These are phyloP conservation scores for Tolypeutes matacus DNA, from an alignment of 2,797 vertebrate genomes.

Conservation along the genomic window DNA sequence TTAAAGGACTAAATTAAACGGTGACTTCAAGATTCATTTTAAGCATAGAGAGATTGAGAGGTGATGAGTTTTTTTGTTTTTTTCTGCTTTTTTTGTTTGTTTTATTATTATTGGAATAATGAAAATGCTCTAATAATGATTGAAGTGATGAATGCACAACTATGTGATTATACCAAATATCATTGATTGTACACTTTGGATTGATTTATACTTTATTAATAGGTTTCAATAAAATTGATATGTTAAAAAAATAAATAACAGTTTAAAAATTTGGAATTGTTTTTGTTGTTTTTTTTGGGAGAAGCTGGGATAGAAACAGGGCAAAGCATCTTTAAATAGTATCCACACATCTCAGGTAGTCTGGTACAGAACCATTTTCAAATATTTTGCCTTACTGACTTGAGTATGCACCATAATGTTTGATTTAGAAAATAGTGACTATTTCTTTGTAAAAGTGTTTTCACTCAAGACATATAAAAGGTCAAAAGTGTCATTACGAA, in stretches of 20 bases:
- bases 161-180: too few relatives aligned
- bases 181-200: too few relatives aligned
- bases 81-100: too few relatives aligned
- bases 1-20: constrained; percentile 29
- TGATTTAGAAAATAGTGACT: neutral
- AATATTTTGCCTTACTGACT: neutral
- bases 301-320: neutral
- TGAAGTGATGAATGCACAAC: too few relatives aligned
- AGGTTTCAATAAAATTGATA: too few relatives aligned
- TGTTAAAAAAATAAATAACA: neutral
- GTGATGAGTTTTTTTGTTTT: too few relatives aligned
- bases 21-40: constrained; percentile 4
- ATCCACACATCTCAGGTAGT: neutral
- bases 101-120: too few relatives aligned
- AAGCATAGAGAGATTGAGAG: too few relatives aligned
- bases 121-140: too few relatives aligned
- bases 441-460: neutral
- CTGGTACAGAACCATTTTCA: neutral
- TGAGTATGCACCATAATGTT: neutral
- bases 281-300: neutral
- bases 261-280: neutral
- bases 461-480: neutral
- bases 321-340: neutral
- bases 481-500: neutral
- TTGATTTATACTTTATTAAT: too few relatives aligned